Base-by-base conservation (phyloP, 2,113 vertebrate genomes). In the Myrmecobius fasciatus region DNA sequence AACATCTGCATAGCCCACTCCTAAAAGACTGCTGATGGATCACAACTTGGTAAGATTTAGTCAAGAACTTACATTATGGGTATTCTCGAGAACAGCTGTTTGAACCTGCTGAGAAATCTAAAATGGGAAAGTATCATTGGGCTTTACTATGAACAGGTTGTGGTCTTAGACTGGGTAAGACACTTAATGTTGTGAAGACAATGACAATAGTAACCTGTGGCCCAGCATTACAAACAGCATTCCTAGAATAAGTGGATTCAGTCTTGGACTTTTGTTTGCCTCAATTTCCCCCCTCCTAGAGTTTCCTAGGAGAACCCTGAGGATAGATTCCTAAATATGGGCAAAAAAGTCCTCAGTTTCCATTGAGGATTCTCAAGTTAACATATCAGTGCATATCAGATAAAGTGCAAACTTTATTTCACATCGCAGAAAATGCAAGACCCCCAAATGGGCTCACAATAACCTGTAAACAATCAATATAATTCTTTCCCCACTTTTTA, bases 161-260 rank as follows among this genome's bases (percentile, higher is more conserved):
- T 52, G 46, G 12, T 60, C 12, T 75, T 83, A 93, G 8, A 91
- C 25, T 94, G 47, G 25, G 9, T 91, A 91, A 92, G 75, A 91
- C 52, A 91, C 52, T 96, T 94, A 46, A 51, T 92, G 54, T 43
- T 47, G 89, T 89, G 89, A 56, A 96, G 6, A 94, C 36, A 52
- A 88, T 92, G 93, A 92, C 31, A 47, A 24, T 83, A 20, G n/a
- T 83, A 83, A 83, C 67, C 67, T 83, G 67, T 43, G n/a, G 36
- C 20, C n/a, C 20, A 24, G n/a, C 67, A 43, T 43, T 83, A 20
- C n/a, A 83, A 24, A 83, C 20, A 22, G 43, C 67, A 20, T 60
- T 8, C 31, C 8, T 8, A 43, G 17, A 43, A 83, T 20, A 83
- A 24, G 20, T 24, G 36, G 14, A n/a, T 75, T 75, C 67, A 75